Evolutionary conservation across 2,113 vertebrate genomes (phyloP).

Genomic region (Sula dactylatra): DNA sequence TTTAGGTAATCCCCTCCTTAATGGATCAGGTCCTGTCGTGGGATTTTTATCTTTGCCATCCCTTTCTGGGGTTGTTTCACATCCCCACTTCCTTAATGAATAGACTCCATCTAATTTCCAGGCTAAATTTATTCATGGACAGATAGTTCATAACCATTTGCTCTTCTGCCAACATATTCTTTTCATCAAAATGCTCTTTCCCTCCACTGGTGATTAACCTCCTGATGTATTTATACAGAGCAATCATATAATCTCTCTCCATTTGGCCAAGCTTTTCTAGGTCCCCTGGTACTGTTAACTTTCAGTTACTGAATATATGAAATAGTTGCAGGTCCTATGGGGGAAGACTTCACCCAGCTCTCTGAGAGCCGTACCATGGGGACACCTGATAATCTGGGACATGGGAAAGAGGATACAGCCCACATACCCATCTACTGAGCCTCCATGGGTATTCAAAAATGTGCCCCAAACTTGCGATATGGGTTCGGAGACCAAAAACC

Average conservation of each 20-base stretch:
- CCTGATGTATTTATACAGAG: neutral
- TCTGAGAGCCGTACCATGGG: neutral
- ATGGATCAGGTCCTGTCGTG: neutral
- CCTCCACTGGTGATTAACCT: neutral
- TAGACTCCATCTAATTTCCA: neutral
- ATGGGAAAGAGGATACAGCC: neutral
- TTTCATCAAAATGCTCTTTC: neutral
- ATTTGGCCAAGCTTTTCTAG: neutral
- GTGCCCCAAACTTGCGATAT: neutral
- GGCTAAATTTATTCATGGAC: neutral
- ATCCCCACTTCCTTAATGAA: neutral
- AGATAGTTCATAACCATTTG: neutral
- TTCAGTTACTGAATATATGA: neutral
- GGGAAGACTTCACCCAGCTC: rapidly evolving
- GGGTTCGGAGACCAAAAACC: neutral
- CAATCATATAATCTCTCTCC: neutral
- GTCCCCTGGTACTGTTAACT: neutral
- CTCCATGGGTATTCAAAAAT: neutral
- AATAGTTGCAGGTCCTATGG: neutral
- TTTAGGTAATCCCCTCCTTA: neutral
- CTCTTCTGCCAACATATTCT: neutral
- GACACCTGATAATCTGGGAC: neutral
- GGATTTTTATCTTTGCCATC: neutral
- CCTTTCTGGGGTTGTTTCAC: neutral
- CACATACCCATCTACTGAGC: neutral